Evolutionary conservation across 2,113 vertebrate species (phyloP).

Genomic region (Lampris incognitus): DNA sequence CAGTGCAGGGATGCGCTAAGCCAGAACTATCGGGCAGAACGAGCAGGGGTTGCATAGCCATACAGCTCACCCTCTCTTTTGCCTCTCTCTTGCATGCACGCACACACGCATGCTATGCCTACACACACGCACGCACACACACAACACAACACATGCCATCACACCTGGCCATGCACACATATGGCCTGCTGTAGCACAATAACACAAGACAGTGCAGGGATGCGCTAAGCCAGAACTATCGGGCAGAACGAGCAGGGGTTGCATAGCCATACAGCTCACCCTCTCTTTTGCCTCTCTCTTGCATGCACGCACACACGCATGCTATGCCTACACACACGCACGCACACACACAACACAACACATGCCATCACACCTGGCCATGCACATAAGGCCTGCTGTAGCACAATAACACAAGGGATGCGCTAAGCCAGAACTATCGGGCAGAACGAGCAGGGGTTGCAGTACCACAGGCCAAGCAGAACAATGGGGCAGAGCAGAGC

Average conservation of each 20-base stretch:
- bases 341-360: not conserved
- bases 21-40: too few relatives aligned
- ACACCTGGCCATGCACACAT: slow-evolving; percentile 1
- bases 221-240: too few relatives aligned
- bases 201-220: slow-evolving; percentile 47
- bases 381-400: slow-evolving; percentile 24
- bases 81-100: slow-evolving; percentile 1
- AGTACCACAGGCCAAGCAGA: slow-evolving; percentile 66
- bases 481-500: slow-evolving; percentile 59
- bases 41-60: slow-evolving; percentile 6
- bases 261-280: slow-evolving; percentile 2
- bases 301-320: slow-evolving; percentile 10
- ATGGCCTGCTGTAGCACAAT: slow-evolving; percentile 40
- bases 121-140: slow-evolving; percentile 5
- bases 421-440: slow-evolving; percentile 47
- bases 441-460: slow-evolving; percentile 66
- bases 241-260: slow-evolving; percentile 6
- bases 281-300: not conserved
- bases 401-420: slow-evolving; percentile 48
- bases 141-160: slow-evolving; percentile 6
- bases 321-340: slow-evolving; percentile 7
- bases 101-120: slow-evolving; percentile 5
- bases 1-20: too few relatives aligned
- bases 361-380: slow-evolving; percentile 10
- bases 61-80: slow-evolving; percentile 3